phyloP scores from a whole-genome alignment of 2,888 invertebrate species.

The Himalopsyche japonica region DNA sequence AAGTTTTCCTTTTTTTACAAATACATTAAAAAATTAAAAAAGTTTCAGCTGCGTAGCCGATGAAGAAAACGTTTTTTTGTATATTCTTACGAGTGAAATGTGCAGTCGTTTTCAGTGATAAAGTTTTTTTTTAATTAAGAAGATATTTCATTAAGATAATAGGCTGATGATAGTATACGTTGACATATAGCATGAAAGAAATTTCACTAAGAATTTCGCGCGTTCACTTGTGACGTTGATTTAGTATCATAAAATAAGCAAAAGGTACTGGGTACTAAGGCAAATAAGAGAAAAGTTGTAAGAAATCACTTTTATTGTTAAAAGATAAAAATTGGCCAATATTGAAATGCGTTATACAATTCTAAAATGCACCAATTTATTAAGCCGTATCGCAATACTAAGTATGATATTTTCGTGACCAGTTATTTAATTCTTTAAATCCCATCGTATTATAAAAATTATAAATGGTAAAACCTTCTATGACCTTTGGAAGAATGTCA shows the following conservation, averaged over 20 bases:
- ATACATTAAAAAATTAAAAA: slow-evolving; percentile 38
- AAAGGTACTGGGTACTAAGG: too few relatives aligned
- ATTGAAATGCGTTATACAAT: background rate
- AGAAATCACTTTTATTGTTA: too few relatives aligned
- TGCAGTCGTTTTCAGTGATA: slow-evolving; percentile 15
- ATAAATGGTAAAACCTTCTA: background rate
- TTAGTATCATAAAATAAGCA: too few relatives aligned
- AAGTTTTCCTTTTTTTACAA: slow-evolving; percentile 33
- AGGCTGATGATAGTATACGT: background rate
- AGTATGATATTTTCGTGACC: too few relatives aligned
- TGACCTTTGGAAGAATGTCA: background rate
- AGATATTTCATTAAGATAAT: slow-evolving; percentile 25
- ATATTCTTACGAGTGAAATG: slow-evolving; percentile 13
- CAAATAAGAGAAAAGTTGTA: too few relatives aligned
- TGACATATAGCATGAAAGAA: background rate
- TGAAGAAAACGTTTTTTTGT: slow-evolving; percentile 4
- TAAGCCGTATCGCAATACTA: too few relatives aligned
- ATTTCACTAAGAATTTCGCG: background rate
- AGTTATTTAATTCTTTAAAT: too few relatives aligned
- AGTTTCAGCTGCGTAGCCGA: slow-evolving; percentile 10
- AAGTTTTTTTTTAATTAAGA: slow-evolving; percentile 21
- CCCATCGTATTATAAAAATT: background rate
- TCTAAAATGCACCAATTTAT: background rate
- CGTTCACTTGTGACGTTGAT: background rate
- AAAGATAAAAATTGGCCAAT: background rate